Percentiles rank a stretch among this genome's conserved stretches.
These are phyloP conservation scores for Miichthys miiuy DNA, from an alignment of 2,797 vertebrate genomes.

Conservation along the genomic window DNA sequence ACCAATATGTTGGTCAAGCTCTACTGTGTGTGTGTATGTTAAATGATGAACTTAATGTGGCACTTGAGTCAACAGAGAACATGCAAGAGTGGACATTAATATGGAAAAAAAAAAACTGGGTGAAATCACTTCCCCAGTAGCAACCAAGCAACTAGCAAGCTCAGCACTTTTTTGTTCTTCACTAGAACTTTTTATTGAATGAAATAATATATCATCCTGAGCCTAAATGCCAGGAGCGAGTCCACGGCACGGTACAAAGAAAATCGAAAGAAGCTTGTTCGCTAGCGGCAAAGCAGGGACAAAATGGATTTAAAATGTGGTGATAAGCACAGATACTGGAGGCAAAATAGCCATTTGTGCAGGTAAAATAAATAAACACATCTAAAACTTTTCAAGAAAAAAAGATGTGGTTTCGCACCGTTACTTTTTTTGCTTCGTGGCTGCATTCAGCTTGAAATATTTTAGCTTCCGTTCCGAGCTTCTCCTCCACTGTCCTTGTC, in stretches of 20 bases:
- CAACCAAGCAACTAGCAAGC: too few relatives aligned
- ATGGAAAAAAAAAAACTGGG: background rate
- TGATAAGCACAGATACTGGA: too few relatives aligned
- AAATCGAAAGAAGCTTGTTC: background rate
- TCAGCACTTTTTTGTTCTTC: too few relatives aligned
- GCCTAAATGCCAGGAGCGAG: background rate
- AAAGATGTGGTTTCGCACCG: background rate
- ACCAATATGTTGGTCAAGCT: too few relatives aligned
- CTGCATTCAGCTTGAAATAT: constrained; percentile 3
- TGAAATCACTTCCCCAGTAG: background rate
- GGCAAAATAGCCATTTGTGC: background rate
- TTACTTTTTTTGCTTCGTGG: constrained; percentile 5
- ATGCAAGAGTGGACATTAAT: background rate
- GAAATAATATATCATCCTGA: background rate
- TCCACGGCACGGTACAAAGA: background rate
- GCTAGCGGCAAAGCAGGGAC: background rate
- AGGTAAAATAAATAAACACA: background rate
- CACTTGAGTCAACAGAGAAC: too few relatives aligned
- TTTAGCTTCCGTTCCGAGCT: constrained; percentile 11
- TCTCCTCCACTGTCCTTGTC: constrained; percentile 23
- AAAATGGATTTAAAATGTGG: background rate
- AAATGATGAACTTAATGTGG: too few relatives aligned
- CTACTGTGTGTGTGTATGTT: too few relatives aligned
- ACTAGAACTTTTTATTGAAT: background rate
- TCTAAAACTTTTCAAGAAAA: background rate